Base-by-base conservation (phyloP, 2,113 vertebrate species). In the Butorides virescens region DNA sequence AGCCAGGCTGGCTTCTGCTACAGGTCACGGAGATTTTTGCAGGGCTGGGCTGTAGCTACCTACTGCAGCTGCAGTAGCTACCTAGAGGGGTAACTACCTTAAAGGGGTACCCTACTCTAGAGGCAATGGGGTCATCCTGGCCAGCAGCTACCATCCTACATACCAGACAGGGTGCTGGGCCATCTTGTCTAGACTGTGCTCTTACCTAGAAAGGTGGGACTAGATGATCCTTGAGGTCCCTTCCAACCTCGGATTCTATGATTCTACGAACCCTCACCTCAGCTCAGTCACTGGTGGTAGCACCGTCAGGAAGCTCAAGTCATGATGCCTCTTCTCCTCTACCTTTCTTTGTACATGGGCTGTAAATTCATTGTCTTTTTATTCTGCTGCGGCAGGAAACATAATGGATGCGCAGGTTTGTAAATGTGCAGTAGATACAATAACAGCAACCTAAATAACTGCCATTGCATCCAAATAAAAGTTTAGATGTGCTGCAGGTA, bases 381-480 rank as follows among this genome's bases (percentile, higher is more conserved):
- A 52, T 77, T 93, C 46, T 77, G 29, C 18, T 37, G 39, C 23
- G 52, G 46, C 55, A 77, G 17, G 30, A 88, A 88, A 49, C 5
- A 29, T 21, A 76, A 21, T 0, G 0, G 44, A 68, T 0, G 0
- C 39, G 12, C 44, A 44, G 23, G 21, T 49, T 73, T 61, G 46
- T 44, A 65, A 83, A 59, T 19, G 46, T 46, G 49, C n/a, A n/a
- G 8, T 37, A 66, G 27, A 22, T 58, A 36, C 10, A 70, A 7
- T 15, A 82, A 65, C 27, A 79, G 11, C 30, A 74, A 50, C 17
- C n/a, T 62, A 84, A 80, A 76, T 58, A 61, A 65, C 36, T 27
- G 21, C 15, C 29, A 34, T 26, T 63, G 7, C 5, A 66, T 76
- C 14, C 49, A 94, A 94, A 62, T 32, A n/a, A 37, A 70, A 80